Evolutionary conservation across 2,113 vertebrate genomes (phyloP).

Genomic region (Corythornis vintsioides): DNA sequence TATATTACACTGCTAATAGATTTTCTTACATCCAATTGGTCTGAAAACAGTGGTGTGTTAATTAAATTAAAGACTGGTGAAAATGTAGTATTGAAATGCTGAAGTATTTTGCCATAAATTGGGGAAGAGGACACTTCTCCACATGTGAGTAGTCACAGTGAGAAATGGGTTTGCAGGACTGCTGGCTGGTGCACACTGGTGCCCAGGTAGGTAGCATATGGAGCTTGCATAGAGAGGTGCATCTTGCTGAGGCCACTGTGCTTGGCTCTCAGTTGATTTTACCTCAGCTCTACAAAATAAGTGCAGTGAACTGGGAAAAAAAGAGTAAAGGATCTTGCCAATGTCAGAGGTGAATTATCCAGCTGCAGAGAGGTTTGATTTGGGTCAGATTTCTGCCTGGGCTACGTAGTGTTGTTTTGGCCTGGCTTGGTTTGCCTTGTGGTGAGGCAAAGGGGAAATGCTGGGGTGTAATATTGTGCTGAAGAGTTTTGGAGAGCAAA

Average conservation of each 20-base stretch:
- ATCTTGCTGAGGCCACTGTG: neutral
- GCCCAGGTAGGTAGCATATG: neutral
- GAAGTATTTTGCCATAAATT: neutral
- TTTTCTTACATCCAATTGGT: neutral
- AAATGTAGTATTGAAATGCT: neutral
- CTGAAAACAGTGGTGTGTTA: neutral
- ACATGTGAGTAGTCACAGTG: fast-evolving
- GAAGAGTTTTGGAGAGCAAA: neutral
- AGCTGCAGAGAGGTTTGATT: neutral
- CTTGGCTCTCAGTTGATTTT: neutral
- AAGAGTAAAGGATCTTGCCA: neutral
- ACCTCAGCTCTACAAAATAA: neutral
- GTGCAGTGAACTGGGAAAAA: neutral
- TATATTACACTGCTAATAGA: neutral
- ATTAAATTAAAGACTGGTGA: neutral
- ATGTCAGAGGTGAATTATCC: neutral
- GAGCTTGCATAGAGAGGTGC: neutral
- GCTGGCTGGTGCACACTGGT: neutral
- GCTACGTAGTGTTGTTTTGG: neutral
- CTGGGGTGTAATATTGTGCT: neutral
- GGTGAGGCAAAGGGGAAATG: neutral
- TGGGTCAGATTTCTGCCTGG: neutral
- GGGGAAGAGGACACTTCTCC: neutral
- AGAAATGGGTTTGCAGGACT: neutral
- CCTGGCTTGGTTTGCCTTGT: neutral